These are phyloP conservation scores for Temnothorax nylanderi DNA, from an alignment of 1,140 invertebrate genomes.

Conservation along the genomic window DNA sequence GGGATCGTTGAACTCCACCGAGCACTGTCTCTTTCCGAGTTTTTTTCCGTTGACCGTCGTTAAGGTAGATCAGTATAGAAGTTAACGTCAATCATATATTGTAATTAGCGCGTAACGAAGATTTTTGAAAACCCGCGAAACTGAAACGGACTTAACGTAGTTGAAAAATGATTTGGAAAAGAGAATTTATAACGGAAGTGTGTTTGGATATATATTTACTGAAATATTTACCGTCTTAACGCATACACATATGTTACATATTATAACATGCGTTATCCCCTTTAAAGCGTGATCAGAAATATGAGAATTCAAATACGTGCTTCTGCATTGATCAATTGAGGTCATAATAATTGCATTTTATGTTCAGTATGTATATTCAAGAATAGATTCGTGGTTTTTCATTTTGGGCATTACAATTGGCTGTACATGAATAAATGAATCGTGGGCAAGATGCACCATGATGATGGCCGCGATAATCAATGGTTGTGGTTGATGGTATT, in stretches of 20 bases:
- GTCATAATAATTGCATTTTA: neutral
- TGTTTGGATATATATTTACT: neutral
- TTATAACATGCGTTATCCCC: neutral
- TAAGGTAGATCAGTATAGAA: neutral
- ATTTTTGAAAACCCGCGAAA: neutral
- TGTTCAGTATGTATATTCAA: neutral
- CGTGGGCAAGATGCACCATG: slow-evolving; percentile 15
- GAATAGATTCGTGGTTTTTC: slow-evolving; percentile 41
- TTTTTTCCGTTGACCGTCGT: neutral
- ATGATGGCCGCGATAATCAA: slow-evolving; percentile 55
- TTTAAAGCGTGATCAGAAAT: slow-evolving; percentile 1
- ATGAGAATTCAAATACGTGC: neutral
- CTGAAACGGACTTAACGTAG: neutral
- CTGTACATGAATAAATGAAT: slow-evolving; percentile 14
- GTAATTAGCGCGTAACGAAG: neutral
- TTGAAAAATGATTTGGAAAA: neutral
- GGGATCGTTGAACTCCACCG: slow-evolving; percentile 63
- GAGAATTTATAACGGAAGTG: neutral
- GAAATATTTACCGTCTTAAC: neutral
- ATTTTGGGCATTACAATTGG: slow-evolving; percentile 34
- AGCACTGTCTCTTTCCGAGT: neutral
- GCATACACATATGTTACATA: neutral
- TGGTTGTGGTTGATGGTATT: slow-evolving; percentile 41
- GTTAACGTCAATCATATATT: neutral
- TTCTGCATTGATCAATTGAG: neutral